Percentiles rank a stretch among this genome's conserved stretches.
phyloP scores from a whole-genome alignment of 1,140 invertebrate genomes.

The Contarinia nasturtii region DNA sequence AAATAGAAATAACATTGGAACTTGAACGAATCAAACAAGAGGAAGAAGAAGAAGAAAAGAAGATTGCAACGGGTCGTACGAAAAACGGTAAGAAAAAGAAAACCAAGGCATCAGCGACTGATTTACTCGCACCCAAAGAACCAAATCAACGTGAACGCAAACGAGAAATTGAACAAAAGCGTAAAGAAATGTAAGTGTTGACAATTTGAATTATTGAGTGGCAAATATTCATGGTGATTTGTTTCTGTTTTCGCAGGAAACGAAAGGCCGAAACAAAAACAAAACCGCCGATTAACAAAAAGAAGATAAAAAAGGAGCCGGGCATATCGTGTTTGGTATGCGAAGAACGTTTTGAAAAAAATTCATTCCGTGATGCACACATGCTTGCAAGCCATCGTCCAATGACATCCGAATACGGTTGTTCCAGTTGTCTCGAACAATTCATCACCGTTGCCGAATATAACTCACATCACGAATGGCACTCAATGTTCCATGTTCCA shows the following conservation, averaged over 20 bases:
- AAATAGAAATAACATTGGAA: conserved; percentile 1
- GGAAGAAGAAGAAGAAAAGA: conserved; percentile 9
- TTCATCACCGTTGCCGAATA: conserved; percentile 15
- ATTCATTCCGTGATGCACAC: conserved; percentile 5
- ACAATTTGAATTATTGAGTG: no score
- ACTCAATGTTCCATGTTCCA: conserved; percentile 19
- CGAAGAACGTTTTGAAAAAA: background rate
- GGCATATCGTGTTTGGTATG: background rate
- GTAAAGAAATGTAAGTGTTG: background rate
- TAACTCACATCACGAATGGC: conserved; percentile 20
- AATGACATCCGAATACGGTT: conserved; percentile 13
- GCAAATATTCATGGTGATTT: background rate
- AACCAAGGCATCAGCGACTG: conserved; percentile 4
- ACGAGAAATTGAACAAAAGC: background rate
- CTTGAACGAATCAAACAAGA: background rate
- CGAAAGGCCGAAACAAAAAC: background rate
- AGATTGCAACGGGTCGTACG: conserved; percentile 3
- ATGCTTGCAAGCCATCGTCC: conserved; percentile 10
- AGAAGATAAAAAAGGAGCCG: conserved; percentile 3
- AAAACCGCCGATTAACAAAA: background rate
- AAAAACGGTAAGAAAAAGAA: background rate
- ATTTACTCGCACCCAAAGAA: background rate
- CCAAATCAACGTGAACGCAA: conserved; percentile 1
- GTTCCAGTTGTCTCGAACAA: conserved; percentile 17
- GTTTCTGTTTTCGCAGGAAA: background rate